Evolutionary conservation across 1,140 invertebrate genomes (phyloP).

Genomic region (Zaprionus vittiger): DNA sequence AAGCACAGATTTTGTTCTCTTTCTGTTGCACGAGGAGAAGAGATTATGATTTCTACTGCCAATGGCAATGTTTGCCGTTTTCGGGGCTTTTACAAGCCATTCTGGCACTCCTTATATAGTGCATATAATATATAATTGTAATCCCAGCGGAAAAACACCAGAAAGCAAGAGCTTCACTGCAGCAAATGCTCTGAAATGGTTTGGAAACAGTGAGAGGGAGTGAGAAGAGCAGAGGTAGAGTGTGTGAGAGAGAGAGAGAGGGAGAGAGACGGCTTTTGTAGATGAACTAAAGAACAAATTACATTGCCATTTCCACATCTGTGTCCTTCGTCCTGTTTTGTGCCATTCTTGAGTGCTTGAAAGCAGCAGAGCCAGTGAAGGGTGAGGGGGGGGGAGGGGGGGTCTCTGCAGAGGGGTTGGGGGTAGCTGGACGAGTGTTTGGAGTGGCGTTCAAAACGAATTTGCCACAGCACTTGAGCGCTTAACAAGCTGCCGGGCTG

Average conservation of each 20-base stretch:
- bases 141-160: constrained; percentile 23
- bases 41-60: background rate
- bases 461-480: constrained; percentile 82
- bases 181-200: background rate
- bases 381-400: background rate
- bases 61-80: no score
- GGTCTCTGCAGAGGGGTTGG: background rate
- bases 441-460: constrained; percentile 79
- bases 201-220: background rate
- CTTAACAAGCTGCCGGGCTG: constrained; percentile 63
- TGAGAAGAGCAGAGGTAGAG: no score
- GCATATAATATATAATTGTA: constrained; percentile 34
- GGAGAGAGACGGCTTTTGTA: constrained; percentile 1
- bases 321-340: constrained; percentile 17
- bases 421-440: constrained; percentile 50
- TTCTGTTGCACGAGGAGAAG: background rate
- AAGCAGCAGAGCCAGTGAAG: constrained; percentile 22
- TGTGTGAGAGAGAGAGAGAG: background rate
- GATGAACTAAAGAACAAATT: constrained; percentile 60
- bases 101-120: constrained; percentile 11
- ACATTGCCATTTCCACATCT: constrained; percentile 68
- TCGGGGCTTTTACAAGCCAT: no score
- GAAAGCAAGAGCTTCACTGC: constrained; percentile 12
- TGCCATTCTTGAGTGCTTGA: constrained; percentile 39
- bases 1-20: background rate